Base-by-base conservation (phyloP, 2,797 vertebrate species). In the Premnoplex brunnescens region DNA sequence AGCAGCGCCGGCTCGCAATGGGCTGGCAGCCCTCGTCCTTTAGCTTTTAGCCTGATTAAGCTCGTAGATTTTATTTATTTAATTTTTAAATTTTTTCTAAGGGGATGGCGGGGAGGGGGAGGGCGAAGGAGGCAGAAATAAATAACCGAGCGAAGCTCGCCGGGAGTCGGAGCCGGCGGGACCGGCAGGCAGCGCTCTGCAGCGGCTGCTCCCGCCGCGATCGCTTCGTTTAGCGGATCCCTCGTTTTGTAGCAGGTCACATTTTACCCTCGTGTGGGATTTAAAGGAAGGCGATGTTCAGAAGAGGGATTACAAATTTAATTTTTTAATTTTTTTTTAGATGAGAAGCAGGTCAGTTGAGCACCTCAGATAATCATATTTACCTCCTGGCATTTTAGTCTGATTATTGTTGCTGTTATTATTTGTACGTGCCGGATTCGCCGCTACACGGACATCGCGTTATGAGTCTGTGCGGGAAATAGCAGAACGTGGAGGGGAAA, bases 21-120 rank as follows among this genome's bases (percentile, higher is more conserved):
- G 71, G 79, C 54, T 95, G 96, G 91, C 92, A 91, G 80, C 34
- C 54, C 68, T 14, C 28, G 23, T 75, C 55, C 67, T 75, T 56
- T 39, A 86, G 91, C 93, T 95, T 94, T 93, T 68, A 96, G 77
- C n/a, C 37, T 92, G 67, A 96, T 96, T 94, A 86, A 94, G 69
- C 55, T 66, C 0, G 23, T 28, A 41, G 58, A 22, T 84, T 94
- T 91, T 63, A 76, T 91, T 83, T 54, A 59, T 79, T 82, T 58
- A 6, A 36, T 78, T 89, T 77, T 32, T 1, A 24, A 16, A 14
- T 37, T 64, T 54, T 48, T 88, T 93, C 68, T 6, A 46, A 90
- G n/a, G 8, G 52, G 23, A 41, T 43, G 64, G 51, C 5, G 26
- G 59, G 60, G 67, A 66, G 51, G 21, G 17, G n/a, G 24, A 48